Conservation (phyloP, 2,797 vertebrate genomes). For the Crenichthys baileyi region DNA sequence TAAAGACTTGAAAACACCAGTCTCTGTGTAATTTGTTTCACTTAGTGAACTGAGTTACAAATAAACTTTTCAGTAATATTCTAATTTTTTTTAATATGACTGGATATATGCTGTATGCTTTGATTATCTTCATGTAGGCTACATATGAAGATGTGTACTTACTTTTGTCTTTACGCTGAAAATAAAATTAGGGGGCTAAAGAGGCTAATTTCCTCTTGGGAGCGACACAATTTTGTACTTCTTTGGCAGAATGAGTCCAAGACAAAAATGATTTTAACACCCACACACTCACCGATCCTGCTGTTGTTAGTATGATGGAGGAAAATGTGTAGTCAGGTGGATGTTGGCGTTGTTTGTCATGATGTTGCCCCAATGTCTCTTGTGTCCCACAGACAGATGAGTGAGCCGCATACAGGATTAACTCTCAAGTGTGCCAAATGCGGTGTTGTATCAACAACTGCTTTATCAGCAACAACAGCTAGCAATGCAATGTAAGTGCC, state of each 20-base stretch:
- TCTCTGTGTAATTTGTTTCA: neutral
- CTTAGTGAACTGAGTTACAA: neutral
- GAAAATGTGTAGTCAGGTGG: slow-evolving; percentile 49
- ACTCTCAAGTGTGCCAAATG: slow-evolving; percentile 99
- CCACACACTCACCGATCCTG: slow-evolving; percentile 59
- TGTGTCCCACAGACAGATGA: slow-evolving; percentile 99
- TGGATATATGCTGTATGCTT: slow-evolving; percentile 32
- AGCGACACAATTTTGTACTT: slow-evolving; percentile 50
- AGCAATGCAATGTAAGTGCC: slow-evolving; percentile 99
- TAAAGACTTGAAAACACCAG: neutral
- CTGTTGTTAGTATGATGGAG: slow-evolving; percentile 60
- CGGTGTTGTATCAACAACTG: slow-evolving; percentile 99
- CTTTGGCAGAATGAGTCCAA: slow-evolving; percentile 79
- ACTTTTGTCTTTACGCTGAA: slow-evolving; percentile 52
- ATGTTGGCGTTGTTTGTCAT: slow-evolving; percentile 70
- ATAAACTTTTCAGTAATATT: neutral
- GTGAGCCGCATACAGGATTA: slow-evolving; percentile 99
- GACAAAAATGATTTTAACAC: slow-evolving; percentile 68
- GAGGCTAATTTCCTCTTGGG: slow-evolving; percentile 71
- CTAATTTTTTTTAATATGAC: slow-evolving; percentile 1
- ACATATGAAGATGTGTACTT: slow-evolving; percentile 61
- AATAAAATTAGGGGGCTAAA: slow-evolving; percentile 67
- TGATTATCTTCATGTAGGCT: slow-evolving; percentile 21
- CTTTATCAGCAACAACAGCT: slow-evolving; percentile 99
- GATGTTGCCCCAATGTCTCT: slow-evolving; percentile 72